phyloP scores from a whole-genome alignment of 1,140 invertebrate genomes.

The Lordiphosa collinella region DNA sequence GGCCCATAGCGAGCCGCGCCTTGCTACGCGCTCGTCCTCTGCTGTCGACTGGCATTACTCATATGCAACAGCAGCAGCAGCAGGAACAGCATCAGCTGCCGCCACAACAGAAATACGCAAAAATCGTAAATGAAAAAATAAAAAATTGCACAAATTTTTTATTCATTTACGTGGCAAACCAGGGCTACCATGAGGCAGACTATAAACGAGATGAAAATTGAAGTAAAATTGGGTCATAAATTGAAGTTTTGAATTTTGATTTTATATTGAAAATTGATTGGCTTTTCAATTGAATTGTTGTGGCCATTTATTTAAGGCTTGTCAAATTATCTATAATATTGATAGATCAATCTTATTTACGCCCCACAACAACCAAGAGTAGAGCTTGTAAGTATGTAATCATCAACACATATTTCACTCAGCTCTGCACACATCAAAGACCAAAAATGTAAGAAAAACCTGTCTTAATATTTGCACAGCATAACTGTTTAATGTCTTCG shows the following conservation, averaged over 20 bases:
- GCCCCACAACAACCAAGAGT: too few relatives aligned
- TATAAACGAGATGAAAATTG: slow-evolving; percentile 25
- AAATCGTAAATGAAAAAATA: slow-evolving; percentile 37
- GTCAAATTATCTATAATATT: too few relatives aligned
- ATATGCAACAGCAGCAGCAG: slow-evolving; percentile 39
- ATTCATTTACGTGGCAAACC: slow-evolving; percentile 60
- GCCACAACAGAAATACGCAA: slow-evolving; percentile 4
- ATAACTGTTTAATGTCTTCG: too few relatives aligned
- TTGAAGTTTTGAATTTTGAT: slow-evolving; percentile 37
- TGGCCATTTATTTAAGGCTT: neutral
- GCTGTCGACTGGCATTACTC: slow-evolving; percentile 59
- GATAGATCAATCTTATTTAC: too few relatives aligned
- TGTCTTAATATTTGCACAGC: too few relatives aligned
- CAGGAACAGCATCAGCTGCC: slow-evolving; percentile 7
- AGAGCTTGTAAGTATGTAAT: too few relatives aligned
- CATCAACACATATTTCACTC: too few relatives aligned
- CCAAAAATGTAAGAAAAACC: too few relatives aligned
- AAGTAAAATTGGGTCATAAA: slow-evolving; percentile 34
- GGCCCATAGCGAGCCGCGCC: slow-evolving; percentile 66
- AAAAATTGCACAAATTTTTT: slow-evolving; percentile 66
- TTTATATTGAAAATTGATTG: slow-evolving; percentile 29
- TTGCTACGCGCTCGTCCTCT: slow-evolving; percentile 17
- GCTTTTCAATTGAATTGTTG: neutral
- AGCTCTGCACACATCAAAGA: too few relatives aligned
- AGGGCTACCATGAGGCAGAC: slow-evolving; percentile 38